These are phyloP conservation scores for Chloroceryle inda DNA, from an alignment of 2,797 vertebrate species.

Conservation along the genomic window DNA sequence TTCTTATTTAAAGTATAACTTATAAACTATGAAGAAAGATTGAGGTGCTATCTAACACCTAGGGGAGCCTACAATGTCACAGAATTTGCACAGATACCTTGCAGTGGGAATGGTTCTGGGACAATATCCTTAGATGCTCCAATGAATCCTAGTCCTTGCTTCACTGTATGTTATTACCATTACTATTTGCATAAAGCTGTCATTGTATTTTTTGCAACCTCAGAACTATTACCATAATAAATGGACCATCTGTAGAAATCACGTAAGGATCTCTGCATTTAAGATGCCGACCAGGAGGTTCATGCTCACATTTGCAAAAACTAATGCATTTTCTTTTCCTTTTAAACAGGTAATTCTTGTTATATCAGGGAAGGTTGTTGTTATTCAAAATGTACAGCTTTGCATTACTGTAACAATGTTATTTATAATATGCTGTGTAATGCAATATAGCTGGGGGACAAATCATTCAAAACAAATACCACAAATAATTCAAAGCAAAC, in stretches of 20 bases:
- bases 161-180: neutral
- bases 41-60: neutral
- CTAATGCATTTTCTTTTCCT: neutral
- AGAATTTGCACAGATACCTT: neutral
- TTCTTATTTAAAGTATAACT: neutral
- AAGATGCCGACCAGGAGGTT: neutral
- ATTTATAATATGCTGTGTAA: neutral
- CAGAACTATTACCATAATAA: neutral
- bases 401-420: neutral
- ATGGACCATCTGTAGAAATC: neutral
- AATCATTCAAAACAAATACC: neutral
- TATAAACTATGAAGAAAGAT: neutral
- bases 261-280: neutral
- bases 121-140: neutral
- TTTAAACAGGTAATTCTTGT: neutral
- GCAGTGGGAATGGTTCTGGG: neutral
- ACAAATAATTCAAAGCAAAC: neutral
- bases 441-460: neutral
- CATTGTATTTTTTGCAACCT: neutral
- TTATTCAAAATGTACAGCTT: neutral
- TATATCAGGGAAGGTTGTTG: neutral
- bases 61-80: neutral
- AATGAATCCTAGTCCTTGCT: neutral
- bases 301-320: neutral
- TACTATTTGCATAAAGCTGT: neutral